These are phyloP conservation scores for Palythoa grandis DNA, from an alignment of 92 coral and sea anemone genomes.

Conservation along the genomic window DNA sequence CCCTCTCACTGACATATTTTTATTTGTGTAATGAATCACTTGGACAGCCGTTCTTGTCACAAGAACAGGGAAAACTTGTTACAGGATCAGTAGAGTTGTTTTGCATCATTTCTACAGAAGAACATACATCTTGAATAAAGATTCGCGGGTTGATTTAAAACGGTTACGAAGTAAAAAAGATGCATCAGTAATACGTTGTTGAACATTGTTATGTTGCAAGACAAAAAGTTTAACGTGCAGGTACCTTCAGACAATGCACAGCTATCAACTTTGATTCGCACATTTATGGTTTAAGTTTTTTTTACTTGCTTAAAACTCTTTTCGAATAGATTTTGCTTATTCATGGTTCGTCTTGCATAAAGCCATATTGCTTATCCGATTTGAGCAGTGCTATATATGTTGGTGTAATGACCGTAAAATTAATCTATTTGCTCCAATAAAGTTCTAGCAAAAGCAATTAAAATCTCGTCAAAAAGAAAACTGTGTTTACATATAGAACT, in stretches of 20 bases:
- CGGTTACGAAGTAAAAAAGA: background rate
- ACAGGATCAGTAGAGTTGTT: background rate
- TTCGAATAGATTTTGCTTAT: background rate
- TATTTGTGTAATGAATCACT: too few species aligned
- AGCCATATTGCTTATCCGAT: background rate
- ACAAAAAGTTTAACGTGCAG: background rate
- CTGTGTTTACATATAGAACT: slow-evolving; percentile 25
- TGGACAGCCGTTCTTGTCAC: too few species aligned
- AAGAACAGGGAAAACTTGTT: too few species aligned
- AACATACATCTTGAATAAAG: background rate
- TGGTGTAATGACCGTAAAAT: slow-evolving; percentile 21
- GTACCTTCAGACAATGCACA: background rate
- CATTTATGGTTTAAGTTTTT: background rate
- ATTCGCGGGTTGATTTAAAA: background rate
- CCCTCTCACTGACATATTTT: background rate
- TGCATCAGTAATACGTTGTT: background rate
- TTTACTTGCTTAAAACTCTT: background rate
- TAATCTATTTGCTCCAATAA: slow-evolving; percentile 45
- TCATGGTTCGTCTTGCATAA: background rate
- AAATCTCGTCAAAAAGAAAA: slow-evolving; percentile 37
- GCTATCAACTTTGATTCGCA: slow-evolving; percentile 8
- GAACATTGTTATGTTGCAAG: background rate
- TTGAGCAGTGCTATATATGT: slow-evolving; percentile 22
- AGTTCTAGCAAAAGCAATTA: slow-evolving; percentile 32
- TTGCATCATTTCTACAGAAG: background rate